Conservation (phyloP, 2,888 invertebrate genomes). For the Andrena trimmerana region DNA sequence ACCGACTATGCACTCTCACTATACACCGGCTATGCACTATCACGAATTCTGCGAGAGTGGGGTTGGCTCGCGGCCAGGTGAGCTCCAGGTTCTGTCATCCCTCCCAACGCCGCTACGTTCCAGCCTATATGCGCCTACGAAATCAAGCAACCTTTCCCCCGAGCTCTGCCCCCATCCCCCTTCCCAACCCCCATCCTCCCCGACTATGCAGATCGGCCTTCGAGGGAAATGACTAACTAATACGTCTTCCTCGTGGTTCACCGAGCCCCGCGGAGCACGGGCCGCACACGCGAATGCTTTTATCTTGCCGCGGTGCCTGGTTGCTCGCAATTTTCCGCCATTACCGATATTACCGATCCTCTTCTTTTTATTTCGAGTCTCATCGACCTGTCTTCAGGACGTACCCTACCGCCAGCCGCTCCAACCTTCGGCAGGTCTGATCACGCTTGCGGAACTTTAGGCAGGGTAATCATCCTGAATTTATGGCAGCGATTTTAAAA, state of each 20-base stretch:
- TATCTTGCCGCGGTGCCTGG: slow-evolving; percentile 40
- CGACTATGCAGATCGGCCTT: slow-evolving; percentile 55
- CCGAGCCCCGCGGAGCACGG: slow-evolving; percentile 35
- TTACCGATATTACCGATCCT: slow-evolving; percentile 48
- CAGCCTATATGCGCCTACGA: slow-evolving; percentile 65
- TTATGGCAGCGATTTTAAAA: background rate
- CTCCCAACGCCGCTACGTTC: slow-evolving; percentile 60
- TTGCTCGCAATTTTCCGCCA: slow-evolving; percentile 46
- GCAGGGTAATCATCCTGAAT: background rate
- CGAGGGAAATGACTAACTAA: slow-evolving; percentile 61
- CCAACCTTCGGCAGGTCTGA: background rate
- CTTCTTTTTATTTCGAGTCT: slow-evolving; percentile 48
- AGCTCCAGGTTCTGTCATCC: slow-evolving; percentile 78
- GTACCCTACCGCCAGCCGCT: background rate
- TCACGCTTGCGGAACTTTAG: background rate
- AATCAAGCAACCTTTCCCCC: slow-evolving; percentile 55
- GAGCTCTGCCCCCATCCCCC: background rate
- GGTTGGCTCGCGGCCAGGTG: slow-evolving; percentile 82
- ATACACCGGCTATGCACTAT: slow-evolving; percentile 76
- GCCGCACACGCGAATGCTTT: slow-evolving; percentile 57
- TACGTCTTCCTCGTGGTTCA: slow-evolving; percentile 57
- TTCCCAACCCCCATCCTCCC: slow-evolving; percentile 5
- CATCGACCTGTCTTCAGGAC: slow-evolving; percentile 31
- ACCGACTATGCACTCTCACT: slow-evolving; percentile 69
- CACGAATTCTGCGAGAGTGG: slow-evolving; percentile 54